phyloP scores from a whole-genome alignment of 2,113 vertebrate genomes.

The Eurystomus gularis region DNA sequence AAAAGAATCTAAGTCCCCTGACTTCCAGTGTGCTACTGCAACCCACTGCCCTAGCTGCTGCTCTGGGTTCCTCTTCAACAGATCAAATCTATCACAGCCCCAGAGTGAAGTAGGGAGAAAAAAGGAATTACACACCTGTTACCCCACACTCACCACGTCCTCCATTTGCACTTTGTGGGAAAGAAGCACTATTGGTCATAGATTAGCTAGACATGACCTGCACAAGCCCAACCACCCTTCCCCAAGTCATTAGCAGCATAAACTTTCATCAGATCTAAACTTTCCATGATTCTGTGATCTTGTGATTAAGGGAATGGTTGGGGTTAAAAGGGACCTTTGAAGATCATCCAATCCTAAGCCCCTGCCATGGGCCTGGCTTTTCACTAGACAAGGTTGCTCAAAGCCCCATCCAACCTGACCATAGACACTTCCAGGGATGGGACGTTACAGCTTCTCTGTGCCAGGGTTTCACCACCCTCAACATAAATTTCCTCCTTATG shows the following conservation, averaged over 20 bases:
- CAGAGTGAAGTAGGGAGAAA: not conserved
- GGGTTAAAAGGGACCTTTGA: not conserved
- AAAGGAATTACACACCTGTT: not conserved
- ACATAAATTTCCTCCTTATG: fast-evolving
- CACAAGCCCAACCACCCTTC: fast-evolving
- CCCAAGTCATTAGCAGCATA: not conserved
- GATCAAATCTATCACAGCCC: no score
- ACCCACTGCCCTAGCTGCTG: not conserved
- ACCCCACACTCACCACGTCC: not conserved
- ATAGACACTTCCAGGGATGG: not conserved
- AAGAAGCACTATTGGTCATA: not conserved
- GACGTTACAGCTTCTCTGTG: not conserved
- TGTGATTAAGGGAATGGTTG: not conserved
- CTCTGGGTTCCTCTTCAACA: not conserved
- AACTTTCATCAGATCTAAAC: not conserved
- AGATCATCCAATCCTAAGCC: not conserved
- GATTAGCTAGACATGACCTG: no score
- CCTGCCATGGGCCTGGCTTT: not conserved
- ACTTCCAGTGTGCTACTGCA: fast-evolving
- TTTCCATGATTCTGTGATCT: not conserved
- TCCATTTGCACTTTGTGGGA: not conserved
- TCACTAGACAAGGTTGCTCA: not conserved
- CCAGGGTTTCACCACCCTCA: not conserved
- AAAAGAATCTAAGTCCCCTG: not conserved
- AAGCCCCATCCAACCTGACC: not conserved